Conservation (phyloP, 2,113 vertebrate species). For the Corvus hawaiiensis region DNA sequence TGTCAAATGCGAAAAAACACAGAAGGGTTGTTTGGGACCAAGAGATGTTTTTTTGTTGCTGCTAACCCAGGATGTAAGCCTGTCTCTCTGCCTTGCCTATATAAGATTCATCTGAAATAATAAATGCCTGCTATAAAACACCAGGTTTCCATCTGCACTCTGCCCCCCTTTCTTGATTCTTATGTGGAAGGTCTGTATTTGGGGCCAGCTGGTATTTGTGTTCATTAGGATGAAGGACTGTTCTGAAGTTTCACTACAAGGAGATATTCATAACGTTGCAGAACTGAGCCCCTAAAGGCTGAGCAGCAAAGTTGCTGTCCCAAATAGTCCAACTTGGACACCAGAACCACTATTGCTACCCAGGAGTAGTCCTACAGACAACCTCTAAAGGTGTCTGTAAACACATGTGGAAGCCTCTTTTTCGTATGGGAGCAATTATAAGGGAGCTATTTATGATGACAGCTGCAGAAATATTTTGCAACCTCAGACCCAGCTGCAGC, state of each 20-base stretch:
- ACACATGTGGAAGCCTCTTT: background rate
- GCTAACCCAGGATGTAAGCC: background rate
- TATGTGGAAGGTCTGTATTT: rapidly evolving
- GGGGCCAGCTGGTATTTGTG: background rate
- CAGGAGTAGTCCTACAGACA: background rate
- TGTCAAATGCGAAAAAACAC: background rate
- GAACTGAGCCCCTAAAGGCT: background rate
- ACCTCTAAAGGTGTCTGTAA: background rate
- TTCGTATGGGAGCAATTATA: too few species aligned
- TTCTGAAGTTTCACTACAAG: background rate
- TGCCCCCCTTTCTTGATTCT: background rate
- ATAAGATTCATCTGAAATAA: background rate
- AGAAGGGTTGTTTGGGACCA: background rate
- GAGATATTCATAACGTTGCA: rapidly evolving
- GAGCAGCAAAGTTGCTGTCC: background rate
- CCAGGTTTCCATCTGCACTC: background rate
- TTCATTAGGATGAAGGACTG: background rate
- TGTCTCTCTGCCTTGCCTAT: background rate
- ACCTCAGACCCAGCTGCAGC: background rate
- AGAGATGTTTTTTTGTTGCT: background rate
- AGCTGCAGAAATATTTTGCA: background rate
- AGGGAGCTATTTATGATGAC: background rate
- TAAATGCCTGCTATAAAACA: background rate
- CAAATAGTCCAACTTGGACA: background rate
- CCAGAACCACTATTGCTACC: background rate